Evolutionary conservation across 2,888 invertebrate genomes (phyloP), one percentile per base, ranked within the genome.

Genomic region (Trichogramma dendrolimi): DNA sequence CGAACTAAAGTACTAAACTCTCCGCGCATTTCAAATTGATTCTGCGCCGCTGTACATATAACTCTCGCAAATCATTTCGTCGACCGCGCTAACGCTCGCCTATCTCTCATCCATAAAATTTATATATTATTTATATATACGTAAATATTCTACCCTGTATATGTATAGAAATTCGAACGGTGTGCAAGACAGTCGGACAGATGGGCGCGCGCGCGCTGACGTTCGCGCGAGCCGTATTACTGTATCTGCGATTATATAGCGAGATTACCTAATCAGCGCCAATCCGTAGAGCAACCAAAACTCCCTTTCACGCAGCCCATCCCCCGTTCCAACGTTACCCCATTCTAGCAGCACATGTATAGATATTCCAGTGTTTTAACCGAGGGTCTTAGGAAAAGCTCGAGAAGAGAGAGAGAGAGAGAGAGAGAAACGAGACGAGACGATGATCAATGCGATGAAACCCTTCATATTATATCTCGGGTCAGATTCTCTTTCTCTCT

Each of bases 271-370:
- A 76, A 75, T 76, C 75, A 75, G 72, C 71, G 72, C 70, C 73
- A 75, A 72, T 74, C 75, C 74, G 73, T 72, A 72, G 74, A 74
- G 75, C 76, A 75, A 76, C 76, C 75, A 76, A 75, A 76, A 46
- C 56, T 57, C 41, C 43, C 43, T 42, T 4, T 11, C 53, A 46
- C 51, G 41, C 38, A 11, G 46, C 10, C 10, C 11, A 11, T 14
- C 54, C 27, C n/a, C 7, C n/a, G 11, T 6, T 11, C 11, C n/a
- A 6, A 10, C 47, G 11, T 47, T 11, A 27, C 48, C 1, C 11
- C 39, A 4, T 11, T 11, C 41, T 11, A 5, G 14, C 53, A 43
- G 10, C 10, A 14, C 53, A 62, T 27, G 3, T 3, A 27, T 27
- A 27, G 27, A 27, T 27, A 27, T 27, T 27, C 27, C 27, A 27